Evolutionary conservation across 2,113 vertebrate species (phyloP), one percentile per base, ranked within the genome.

Genomic region (Xyrauchen texanus): DNA sequence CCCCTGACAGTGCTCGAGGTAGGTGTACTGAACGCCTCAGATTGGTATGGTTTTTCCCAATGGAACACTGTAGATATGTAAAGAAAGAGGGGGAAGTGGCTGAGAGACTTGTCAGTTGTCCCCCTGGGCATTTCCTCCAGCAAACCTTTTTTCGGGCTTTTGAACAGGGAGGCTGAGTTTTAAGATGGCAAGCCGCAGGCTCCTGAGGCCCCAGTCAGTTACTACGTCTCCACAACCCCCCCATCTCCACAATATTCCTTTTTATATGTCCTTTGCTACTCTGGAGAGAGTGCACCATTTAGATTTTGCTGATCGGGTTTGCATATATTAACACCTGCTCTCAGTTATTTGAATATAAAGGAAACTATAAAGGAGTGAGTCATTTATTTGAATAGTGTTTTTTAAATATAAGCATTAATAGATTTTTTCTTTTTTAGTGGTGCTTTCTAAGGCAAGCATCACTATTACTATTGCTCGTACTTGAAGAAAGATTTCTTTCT

Each of bases 101-200:
- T 6, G 57, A 65, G 45, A 51, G 76, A 57, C 68, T 81, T 47
- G 16, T 15, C 79, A 68, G 77, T 71, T 68, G 72, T 84, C 80
- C 85, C 81, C 76, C 65, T 76, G 55, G 84, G 83, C 69, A 46
- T 79, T 44, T 78, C 77, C 83, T 73, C 64, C 52, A 70, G 78
- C 81, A 60, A 63, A 65, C 65, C 69, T 64, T 66, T 71, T 70
- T 76, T 84, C 11, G 11, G 81, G 67, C 80, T 68, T 68, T 78
- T 12, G 60, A 72, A 45, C 78, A 72, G 69, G 45, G 46, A 51
- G 68, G 77, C 49, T 52, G 67, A 45, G 57, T 53, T 83, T 73
- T 64, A 57, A 74, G 71, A 52, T 75, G 6, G 61, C 13, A 66
- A 46, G 61, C 57, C 5, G 12, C 46, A 34, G 55, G 61, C 63